These are phyloP conservation scores for Gastrophryne carolinensis DNA, from an alignment of 2,797 vertebrate genomes.

Conservation along the genomic window DNA sequence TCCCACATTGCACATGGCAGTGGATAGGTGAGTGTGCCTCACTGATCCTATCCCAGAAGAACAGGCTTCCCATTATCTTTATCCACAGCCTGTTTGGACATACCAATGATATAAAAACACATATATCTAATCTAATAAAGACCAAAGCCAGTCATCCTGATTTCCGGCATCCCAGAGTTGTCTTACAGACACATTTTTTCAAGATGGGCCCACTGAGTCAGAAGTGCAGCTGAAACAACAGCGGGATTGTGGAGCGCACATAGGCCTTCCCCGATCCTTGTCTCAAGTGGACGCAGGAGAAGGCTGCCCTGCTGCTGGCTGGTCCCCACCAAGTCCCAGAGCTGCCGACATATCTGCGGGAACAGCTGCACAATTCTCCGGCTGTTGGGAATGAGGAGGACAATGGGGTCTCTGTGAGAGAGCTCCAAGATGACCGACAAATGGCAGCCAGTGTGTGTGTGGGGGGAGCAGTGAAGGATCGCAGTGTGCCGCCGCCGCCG, in stretches of 20 bases:
- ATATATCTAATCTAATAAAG: too few relatives aligned
- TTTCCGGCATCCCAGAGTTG: too few relatives aligned
- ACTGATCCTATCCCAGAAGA: too few relatives aligned
- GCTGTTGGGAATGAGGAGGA: slow-evolving; percentile 53
- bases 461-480: slow-evolving; percentile 46
- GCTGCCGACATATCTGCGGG: slow-evolving; percentile 52
- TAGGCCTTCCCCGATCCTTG: slow-evolving; percentile 49
- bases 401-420: slow-evolving; percentile 66
- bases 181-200: neutral
- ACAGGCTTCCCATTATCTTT: too few relatives aligned
- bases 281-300: slow-evolving; percentile 55
- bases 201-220: neutral
- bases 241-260: neutral
- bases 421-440: slow-evolving; percentile 49
- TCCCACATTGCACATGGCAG: too few relatives aligned
- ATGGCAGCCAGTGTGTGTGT: neutral
- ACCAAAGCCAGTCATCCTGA: too few relatives aligned
- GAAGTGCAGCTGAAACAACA: slow-evolving; percentile 37
- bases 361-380: slow-evolving; percentile 49
- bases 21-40: too few relatives aligned
- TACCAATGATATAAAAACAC: too few relatives aligned
- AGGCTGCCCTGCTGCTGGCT: slow-evolving; percentile 23
- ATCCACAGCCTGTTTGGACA: too few relatives aligned
- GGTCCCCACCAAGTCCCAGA: slow-evolving; percentile 37
- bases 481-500: slow-evolving; percentile 36